A percentile compares a stretch with the other conserved stretches of the same genome.
These are phyloP conservation scores for Melieria crassipennis DNA, from an alignment of 2,888 invertebrate genomes.

Conservation along the genomic window DNA sequence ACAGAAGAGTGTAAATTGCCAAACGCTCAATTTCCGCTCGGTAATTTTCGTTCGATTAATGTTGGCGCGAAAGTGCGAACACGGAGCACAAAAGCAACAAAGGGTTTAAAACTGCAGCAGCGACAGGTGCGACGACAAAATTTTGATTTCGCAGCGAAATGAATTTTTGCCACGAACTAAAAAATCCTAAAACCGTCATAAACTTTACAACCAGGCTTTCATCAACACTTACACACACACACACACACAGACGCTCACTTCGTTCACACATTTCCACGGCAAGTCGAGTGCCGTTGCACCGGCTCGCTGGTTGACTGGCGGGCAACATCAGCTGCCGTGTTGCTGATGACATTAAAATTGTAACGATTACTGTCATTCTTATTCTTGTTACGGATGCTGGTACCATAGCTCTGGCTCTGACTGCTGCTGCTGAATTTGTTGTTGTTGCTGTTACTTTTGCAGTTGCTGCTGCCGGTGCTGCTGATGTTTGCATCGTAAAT, in stretches of 20 bases:
- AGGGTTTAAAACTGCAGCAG: background rate
- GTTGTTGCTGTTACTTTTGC: conserved; percentile 24
- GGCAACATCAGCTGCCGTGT: conserved; percentile 49
- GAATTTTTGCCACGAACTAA: conserved; percentile 12
- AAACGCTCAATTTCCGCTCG: too few species aligned
- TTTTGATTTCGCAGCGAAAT: conserved; percentile 19
- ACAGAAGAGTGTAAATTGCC: too few species aligned
- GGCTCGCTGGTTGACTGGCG: conserved; percentile 5
- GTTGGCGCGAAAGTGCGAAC: too few species aligned
- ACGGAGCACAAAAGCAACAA: too few species aligned
- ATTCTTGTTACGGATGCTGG: conserved; percentile 13
- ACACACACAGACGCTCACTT: background rate
- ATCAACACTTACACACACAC: background rate
- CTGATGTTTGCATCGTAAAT: conserved; percentile 57
- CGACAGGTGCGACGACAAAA: conserved; percentile 18
- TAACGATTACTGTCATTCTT: conserved; percentile 51
- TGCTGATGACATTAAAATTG: conserved; percentile 53
- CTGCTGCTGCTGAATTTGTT: conserved; percentile 34
- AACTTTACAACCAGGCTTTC: conserved; percentile 20
- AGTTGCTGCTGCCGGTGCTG: conserved; percentile 41
- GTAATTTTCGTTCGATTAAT: too few species aligned
- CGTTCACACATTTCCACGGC: background rate
- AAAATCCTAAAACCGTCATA: conserved; percentile 2
- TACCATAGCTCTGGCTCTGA: conserved; percentile 48
- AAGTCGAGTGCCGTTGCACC: background rate